Percentiles rank a stretch among this genome's conserved stretches.
phyloP scores from a whole-genome alignment of 2,888 invertebrate genomes.

The Gymnocheta viridis region DNA sequence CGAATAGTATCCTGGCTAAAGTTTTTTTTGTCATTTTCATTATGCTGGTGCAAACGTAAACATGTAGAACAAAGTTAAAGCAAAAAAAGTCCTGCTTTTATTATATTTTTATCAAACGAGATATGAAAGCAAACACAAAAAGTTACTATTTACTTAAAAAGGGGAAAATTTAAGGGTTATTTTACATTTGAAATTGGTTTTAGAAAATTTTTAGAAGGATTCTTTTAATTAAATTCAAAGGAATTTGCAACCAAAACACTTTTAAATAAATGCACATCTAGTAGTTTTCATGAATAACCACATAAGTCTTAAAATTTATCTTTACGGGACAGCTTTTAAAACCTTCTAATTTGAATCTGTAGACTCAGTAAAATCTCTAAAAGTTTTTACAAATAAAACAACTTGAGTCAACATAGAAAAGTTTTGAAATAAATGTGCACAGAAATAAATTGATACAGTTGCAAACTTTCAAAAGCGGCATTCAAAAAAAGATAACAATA shows the following conservation, averaged over 20 bases:
- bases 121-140: slow-evolving; percentile 4
- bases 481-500: no score
- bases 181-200: neutral
- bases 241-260: neutral
- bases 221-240: slow-evolving; percentile 37
- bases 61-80: slow-evolving; percentile 7
- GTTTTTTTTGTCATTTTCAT: neutral
- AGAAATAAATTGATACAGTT: no score
- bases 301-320: no score
- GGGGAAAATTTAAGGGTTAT: slow-evolving; percentile 23
- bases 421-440: no score
- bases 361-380: no score
- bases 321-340: no score
- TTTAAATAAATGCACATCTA: no score
- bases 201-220: slow-evolving; percentile 17
- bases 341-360: no score
- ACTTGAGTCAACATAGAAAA: no score
- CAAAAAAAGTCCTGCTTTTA: slow-evolving; percentile 21
- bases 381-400: no score
- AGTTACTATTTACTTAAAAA: neutral
- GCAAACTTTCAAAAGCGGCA: no score
- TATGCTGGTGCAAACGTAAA: slow-evolving; percentile 1
- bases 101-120: slow-evolving; percentile 7
- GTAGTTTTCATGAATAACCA: no score
- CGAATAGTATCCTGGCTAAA: slow-evolving; percentile 7